Percentiles rank a stretch among this genome's conserved stretches.
These are phyloP conservation scores for Diplazon laetatorius DNA, from an alignment of 2,888 invertebrate genomes.

Conservation along the genomic window DNA sequence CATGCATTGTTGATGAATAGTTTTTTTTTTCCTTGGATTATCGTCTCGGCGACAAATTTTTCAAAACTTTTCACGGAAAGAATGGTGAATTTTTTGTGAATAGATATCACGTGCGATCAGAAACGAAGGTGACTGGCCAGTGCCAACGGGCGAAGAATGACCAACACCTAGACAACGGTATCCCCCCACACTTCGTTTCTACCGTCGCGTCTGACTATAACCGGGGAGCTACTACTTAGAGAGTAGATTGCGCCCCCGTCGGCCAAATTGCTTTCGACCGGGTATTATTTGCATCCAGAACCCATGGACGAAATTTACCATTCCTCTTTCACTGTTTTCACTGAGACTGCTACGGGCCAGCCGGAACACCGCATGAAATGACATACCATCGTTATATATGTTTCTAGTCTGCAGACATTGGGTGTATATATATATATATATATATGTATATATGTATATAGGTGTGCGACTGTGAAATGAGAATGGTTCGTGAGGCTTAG, in stretches of 20 bases:
- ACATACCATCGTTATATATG: conserved; percentile 48
- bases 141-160: conserved; percentile 8
- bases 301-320: conserved; percentile 21
- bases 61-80: too few relatives aligned
- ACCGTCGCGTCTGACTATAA: conserved; percentile 68
- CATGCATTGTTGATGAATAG: too few relatives aligned
- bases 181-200: conserved; percentile 51
- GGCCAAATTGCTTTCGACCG: conserved; percentile 77
- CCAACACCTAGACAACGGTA: conserved; percentile 38
- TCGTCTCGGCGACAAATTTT: too few relatives aligned
- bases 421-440: too few relatives aligned
- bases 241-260: conserved; percentile 74
- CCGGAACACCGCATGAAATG: conserved; percentile 62
- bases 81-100: too few relatives aligned
- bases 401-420: conserved; percentile 38
- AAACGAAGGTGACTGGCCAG: background rate
- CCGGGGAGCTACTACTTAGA: conserved; percentile 69
- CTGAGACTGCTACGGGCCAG: conserved; percentile 51
- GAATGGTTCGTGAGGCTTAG: conserved; percentile 55
- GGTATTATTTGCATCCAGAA: conserved; percentile 75
- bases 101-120: too few relatives aligned
- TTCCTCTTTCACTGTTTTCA: conserved; percentile 56
- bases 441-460: too few relatives aligned
- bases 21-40: too few relatives aligned
- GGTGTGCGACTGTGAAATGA: conserved; percentile 36